Conservation (phyloP, 2,797 vertebrate species). For the Otolemur crassicaudatus region DNA sequence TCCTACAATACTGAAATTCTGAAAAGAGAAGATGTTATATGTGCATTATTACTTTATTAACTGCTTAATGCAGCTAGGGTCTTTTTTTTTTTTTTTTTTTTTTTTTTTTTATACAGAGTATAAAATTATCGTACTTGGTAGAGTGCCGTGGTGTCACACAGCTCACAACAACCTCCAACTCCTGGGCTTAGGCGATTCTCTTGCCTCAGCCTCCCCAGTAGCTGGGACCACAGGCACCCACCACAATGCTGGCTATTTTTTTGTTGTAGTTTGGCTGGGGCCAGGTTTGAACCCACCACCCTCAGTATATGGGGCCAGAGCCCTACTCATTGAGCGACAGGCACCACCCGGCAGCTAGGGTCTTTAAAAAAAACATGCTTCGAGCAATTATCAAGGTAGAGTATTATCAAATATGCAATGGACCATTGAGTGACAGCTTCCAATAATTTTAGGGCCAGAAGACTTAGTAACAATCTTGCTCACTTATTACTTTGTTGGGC, state of each 20-base stretch:
- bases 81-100: not conserved
- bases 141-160: no score
- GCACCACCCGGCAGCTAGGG: not conserved
- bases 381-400: slow-evolving; percentile 21
- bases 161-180: no score
- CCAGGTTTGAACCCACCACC: no score
- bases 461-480: not conserved
- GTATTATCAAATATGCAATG: not conserved
- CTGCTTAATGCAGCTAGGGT: not conserved
- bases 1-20: not conserved
- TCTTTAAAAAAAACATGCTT: not conserved
- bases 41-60: not conserved
- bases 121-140: no score
- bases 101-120: not conserved
- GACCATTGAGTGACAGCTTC: not conserved
- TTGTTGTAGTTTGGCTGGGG: no score
- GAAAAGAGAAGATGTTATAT: not conserved
- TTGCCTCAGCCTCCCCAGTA: no score
- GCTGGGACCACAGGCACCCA: no score
- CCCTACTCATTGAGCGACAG: no score
- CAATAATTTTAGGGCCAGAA: not conserved
- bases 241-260: no score
- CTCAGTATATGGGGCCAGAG: no score
- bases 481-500: not conserved
- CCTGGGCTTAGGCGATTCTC: no score